Conservation (phyloP, 2,888 invertebrate species). For the Clunio marinus region DNA sequence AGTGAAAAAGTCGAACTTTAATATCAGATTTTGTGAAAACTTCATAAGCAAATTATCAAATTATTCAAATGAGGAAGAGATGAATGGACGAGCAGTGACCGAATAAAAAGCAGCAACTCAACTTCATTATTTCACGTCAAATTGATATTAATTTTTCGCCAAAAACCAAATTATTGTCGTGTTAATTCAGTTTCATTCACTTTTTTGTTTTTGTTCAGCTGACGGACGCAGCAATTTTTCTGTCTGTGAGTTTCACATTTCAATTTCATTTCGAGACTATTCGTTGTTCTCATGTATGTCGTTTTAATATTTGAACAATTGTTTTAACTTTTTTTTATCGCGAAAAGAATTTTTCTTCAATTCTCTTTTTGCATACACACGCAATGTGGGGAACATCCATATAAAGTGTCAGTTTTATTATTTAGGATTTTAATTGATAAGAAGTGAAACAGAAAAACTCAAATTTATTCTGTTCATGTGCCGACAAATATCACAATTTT, state of each 20-base stretch:
- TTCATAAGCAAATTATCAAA: neutral
- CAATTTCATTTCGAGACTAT: constrained; percentile 2
- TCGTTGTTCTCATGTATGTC: neutral
- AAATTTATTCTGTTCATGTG: neutral
- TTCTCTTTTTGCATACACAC: neutral
- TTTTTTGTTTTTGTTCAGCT: neutral
- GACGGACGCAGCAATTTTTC: neutral
- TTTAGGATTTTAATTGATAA: neutral
- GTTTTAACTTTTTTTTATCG: constrained; percentile 32
- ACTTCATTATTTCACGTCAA: constrained; percentile 20
- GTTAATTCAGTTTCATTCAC: constrained; percentile 12
- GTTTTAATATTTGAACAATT: constrained; percentile 22
- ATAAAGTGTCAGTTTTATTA: too few species aligned
- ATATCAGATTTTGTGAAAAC: neutral
- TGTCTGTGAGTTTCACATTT: constrained; percentile 5
- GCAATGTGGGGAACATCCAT: too few species aligned
- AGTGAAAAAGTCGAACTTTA: too few species aligned
- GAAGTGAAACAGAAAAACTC: neutral
- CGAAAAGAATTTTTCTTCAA: constrained; percentile 5
- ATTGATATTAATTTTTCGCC: constrained; percentile 32
- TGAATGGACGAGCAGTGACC: neutral
- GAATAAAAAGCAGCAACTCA: neutral
- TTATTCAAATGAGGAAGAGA: neutral
- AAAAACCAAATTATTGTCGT: constrained; percentile 22
- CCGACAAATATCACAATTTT: neutral